A percentile compares a stretch with the other conserved stretches of the same genome.
phyloP scores from a whole-genome alignment of 2,888 invertebrate genomes.

The Auanema sp. region DNA sequence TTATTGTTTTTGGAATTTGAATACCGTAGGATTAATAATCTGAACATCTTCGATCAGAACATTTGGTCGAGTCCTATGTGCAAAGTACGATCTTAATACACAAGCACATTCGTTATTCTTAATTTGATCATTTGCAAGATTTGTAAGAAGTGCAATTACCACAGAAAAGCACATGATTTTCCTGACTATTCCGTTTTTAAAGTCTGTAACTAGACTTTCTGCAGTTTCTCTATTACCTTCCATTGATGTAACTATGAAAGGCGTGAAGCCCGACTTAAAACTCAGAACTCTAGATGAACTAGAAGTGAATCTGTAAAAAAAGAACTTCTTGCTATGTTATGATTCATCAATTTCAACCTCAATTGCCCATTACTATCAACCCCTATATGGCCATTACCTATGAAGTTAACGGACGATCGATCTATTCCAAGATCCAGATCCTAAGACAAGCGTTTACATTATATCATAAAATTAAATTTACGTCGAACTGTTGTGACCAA shows the following conservation, averaged over 20 bases:
- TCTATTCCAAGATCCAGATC: slow-evolving; percentile 32
- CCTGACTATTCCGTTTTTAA: slow-evolving; percentile 30
- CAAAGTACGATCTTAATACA: slow-evolving; percentile 39
- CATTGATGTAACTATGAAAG: slow-evolving; percentile 22
- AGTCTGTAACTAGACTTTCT: slow-evolving; percentile 28
- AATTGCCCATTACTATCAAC: slow-evolving; percentile 44
- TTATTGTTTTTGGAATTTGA: not conserved
- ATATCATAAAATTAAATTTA: slow-evolving; percentile 18
- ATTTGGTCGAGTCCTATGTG: slow-evolving; percentile 48
- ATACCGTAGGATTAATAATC: slow-evolving; percentile 53
- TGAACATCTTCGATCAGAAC: slow-evolving; percentile 49
- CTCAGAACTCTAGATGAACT: slow-evolving; percentile 24
- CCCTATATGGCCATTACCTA: slow-evolving; percentile 56
- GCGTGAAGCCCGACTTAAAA: slow-evolving; percentile 27
- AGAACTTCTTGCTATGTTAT: not conserved
- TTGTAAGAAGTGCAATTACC: slow-evolving; percentile 13
- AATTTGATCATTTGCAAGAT: slow-evolving; percentile 1
- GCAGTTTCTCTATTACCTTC: slow-evolving; percentile 17
- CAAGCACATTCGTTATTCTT: slow-evolving; percentile 56
- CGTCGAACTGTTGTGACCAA: slow-evolving; percentile 20
- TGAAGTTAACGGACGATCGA: slow-evolving; percentile 42
- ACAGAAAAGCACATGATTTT: slow-evolving; percentile 31
- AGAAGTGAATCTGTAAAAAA: slow-evolving; percentile 14
- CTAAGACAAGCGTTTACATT: slow-evolving; percentile 17
- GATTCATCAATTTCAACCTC: slow-evolving; percentile 16